A percentile compares a stretch with the other conserved stretches of the same genome.
phyloP scores from a whole-genome alignment of 30 jellyfish, hydroid and myxozoan species.

The Turritopsis dohrnii region DNA sequence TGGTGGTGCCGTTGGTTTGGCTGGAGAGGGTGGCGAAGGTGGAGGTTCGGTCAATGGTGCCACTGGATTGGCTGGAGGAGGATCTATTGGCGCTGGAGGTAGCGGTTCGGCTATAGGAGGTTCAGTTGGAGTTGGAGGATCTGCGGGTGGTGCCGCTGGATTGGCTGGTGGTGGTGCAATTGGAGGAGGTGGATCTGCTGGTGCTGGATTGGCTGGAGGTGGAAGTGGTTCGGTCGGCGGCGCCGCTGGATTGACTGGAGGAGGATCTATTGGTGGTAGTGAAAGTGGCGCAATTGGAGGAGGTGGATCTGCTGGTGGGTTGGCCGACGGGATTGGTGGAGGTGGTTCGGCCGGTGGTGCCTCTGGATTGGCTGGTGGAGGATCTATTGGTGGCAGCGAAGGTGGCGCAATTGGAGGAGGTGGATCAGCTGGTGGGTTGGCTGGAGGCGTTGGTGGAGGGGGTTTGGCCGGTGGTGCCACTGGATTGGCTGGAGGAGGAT shows the following conservation, averaged over 20 bases:
- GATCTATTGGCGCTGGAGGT: constrained; percentile 19
- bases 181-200: too few relatives aligned
- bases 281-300: too few relatives aligned
- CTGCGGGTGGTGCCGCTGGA: constrained; percentile 12
- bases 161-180: constrained; percentile 23
- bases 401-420: constrained; percentile 16
- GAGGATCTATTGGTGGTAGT: too few relatives aligned
- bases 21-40: too few relatives aligned
- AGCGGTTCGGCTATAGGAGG: constrained; percentile 18
- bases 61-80: too few relatives aligned
- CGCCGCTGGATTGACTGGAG: too few relatives aligned
- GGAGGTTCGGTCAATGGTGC: too few relatives aligned
- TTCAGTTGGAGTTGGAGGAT: constrained; percentile 11
- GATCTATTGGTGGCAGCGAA: constrained; percentile 11
- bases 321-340: background rate
- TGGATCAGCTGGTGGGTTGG: too few relatives aligned
- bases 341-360: constrained; percentile 20
- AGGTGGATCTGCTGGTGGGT: constrained; percentile 13
- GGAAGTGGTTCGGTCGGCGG: too few relatives aligned
- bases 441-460: constrained; percentile 17
- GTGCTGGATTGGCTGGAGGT: too few relatives aligned
- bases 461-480: background rate
- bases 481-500: constrained; percentile 32
- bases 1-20: too few relatives aligned
- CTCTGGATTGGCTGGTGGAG: constrained; percentile 20